phyloP scores from a whole-genome alignment of 2,888 invertebrate genomes.

The Nemurella pictetii region DNA sequence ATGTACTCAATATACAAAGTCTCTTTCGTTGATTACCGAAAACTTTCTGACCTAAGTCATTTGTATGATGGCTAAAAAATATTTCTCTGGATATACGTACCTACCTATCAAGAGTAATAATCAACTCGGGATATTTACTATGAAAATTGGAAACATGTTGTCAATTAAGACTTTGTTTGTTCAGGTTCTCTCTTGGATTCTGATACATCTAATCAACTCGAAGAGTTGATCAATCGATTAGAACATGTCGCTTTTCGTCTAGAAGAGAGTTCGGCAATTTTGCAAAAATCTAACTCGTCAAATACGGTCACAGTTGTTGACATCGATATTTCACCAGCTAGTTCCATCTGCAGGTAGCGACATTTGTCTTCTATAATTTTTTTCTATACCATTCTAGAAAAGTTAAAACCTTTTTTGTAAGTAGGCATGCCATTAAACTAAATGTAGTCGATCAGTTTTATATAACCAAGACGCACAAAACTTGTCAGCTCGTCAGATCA shows the following conservation, averaged over 20 bases:
- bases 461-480: too few relatives aligned
- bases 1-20: not conserved
- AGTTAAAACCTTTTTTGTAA: too few relatives aligned
- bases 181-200: slow-evolving; percentile 14
- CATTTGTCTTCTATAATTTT: not conserved
- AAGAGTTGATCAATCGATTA: slow-evolving; percentile 70
- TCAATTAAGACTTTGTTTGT: not conserved
- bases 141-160: not conserved
- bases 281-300: not conserved
- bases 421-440: too few relatives aligned
- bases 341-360: not conserved
- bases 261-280: slow-evolving; percentile 52
- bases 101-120: not conserved
- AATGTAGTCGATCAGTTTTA: too few relatives aligned
- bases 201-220: slow-evolving; percentile 62
- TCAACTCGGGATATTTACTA: not conserved
- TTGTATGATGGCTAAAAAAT: not conserved
- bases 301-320: not conserved
- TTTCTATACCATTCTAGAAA: too few relatives aligned
- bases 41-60: not conserved
- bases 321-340: not conserved
- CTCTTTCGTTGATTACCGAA: not conserved
- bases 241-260: slow-evolving; percentile 74
- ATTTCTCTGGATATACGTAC: too few relatives aligned
- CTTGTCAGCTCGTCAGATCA: slow-evolving; percentile 46